These are phyloP conservation scores for Crax fasciolata DNA, from an alignment of 2,797 vertebrate genomes.

Conservation along the genomic window DNA sequence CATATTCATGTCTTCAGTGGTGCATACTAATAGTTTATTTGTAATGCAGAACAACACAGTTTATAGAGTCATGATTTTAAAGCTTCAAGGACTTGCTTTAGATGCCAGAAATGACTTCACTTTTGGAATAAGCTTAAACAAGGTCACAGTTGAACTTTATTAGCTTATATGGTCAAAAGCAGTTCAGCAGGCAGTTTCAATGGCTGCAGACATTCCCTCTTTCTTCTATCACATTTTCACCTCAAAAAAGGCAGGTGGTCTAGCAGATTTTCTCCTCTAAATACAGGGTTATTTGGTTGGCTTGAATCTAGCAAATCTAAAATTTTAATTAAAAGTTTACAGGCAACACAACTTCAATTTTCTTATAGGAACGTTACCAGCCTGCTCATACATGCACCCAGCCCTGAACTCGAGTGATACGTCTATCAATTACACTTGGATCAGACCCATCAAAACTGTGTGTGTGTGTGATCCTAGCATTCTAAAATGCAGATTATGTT, in stretches of 20 bases:
- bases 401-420: neutral
- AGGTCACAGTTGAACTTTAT: conserved; percentile 54
- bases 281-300: neutral
- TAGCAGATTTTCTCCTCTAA: neutral
- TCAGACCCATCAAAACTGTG: neutral
- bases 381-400: neutral
- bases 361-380: neutral
- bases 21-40: conserved; percentile 45
- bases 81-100: conserved; percentile 15
- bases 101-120: conserved; percentile 63
- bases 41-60: conserved; percentile 31
- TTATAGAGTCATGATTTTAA: conserved; percentile 44
- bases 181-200: conserved; percentile 23
- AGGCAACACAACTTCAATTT: neutral
- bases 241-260: neutral
- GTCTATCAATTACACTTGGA: neutral
- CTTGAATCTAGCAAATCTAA: neutral
- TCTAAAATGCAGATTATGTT: neutral
- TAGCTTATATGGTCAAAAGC: conserved; percentile 63
- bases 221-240: neutral
- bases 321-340: neutral
- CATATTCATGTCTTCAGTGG: conserved; percentile 40
- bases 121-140: conserved; percentile 51
- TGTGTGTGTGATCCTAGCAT: neutral
- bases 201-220: neutral